Base-by-base conservation (phyloP, 30 jellyfish, hydroid and myxozoan species). In the Turritopsis rubra region DNA sequence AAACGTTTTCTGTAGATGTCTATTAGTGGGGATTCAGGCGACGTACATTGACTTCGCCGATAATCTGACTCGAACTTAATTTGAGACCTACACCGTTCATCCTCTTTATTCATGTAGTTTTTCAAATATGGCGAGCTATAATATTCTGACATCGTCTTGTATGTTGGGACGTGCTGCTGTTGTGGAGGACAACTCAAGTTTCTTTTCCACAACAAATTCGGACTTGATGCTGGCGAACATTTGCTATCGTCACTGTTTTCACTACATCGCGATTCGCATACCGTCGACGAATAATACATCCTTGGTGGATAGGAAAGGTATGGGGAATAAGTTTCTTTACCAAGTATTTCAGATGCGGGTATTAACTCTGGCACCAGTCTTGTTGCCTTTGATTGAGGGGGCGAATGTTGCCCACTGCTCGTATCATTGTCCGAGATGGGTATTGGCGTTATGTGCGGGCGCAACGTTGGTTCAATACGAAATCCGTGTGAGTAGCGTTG, bases 391-490 rank as follows among this genome's bases (percentile, higher is more conserved):
- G 22, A 13, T 21, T 27, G 27, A 21, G 0, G 25, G 7, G 54
- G 52, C 85, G 87, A 31, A 20, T 16, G 29, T 17, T 82, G 30
- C 0, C 85, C 52, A 20, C 27, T 28, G 28, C 66, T 20, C 54
- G 20, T 53, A 52, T 80, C 74, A 26, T n/a, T 20, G 52, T n/a
- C 24, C n/a, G 97, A 75, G 16, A 91, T 81, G 0, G 91, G 95
- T 19, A 91, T 91, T 29, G 97, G 97, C 18, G 97, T 90, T 54
- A 91, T 84, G 81, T 91, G 97, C 1, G 95, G 97, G 26, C 97
- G 90, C 75, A 91, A 75, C 21, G 91, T 93, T 13, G 97, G 97
- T 82, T 91, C 97, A 24, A 91, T 91, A 31, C 85, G 97, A 25
- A 91, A 88, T 66, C 97, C 97, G 18, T 52, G 28, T 18, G 82